Evolutionary conservation across 2,888 invertebrate species (phyloP).

Genomic region (Fragum sueziense): DNA sequence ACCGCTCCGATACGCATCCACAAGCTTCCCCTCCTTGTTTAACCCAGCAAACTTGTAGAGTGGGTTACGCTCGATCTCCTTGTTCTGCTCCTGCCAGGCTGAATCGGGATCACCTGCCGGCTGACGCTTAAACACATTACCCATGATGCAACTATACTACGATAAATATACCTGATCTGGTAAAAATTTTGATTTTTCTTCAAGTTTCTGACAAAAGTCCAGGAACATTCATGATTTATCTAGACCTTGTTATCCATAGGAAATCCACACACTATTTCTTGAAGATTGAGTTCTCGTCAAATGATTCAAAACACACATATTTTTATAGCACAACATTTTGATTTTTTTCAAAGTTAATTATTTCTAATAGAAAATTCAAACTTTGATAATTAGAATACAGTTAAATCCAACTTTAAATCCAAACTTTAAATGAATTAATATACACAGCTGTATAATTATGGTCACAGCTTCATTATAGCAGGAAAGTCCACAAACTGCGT

Average conservation of each 20-base stretch:
- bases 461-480: not conserved
- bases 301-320: not conserved
- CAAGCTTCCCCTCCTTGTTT: slow-evolving; percentile 73
- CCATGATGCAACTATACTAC: slow-evolving; percentile 52
- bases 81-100: slow-evolving; percentile 80
- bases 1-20: slow-evolving; percentile 72
- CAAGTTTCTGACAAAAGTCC: not conserved
- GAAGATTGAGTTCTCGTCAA: not conserved
- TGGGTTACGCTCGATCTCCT: slow-evolving; percentile 76
- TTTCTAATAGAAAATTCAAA: too few relatives aligned
- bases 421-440: too few relatives aligned
- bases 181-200: not conserved
- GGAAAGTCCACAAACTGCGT: not conserved
- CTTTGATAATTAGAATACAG: too few relatives aligned
- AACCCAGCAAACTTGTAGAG: slow-evolving; percentile 79
- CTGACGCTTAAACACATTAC: slow-evolving; percentile 58
- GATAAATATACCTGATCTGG: not conserved
- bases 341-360: too few relatives aligned
- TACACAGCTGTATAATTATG: too few relatives aligned
- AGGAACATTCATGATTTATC: not conserved
- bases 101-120: slow-evolving; percentile 71
- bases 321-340: slow-evolving; percentile 6
- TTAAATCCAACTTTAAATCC: too few relatives aligned
- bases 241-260: slow-evolving; percentile 11
- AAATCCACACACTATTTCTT: not conserved